These are phyloP conservation scores for Tragelaphus scriptus DNA, from an alignment of 2,113 vertebrate genomes.

Conservation along the genomic window DNA sequence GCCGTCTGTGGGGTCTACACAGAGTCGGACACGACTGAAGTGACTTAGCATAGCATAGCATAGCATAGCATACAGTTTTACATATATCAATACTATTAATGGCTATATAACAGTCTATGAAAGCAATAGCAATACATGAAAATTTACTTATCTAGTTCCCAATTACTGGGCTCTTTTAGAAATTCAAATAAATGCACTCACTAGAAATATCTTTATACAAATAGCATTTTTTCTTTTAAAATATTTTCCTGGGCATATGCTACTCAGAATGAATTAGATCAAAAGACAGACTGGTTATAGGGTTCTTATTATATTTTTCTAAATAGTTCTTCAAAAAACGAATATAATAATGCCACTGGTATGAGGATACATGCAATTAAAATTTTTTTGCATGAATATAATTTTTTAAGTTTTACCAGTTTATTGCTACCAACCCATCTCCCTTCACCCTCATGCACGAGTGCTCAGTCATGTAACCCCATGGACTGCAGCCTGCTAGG, in stretches of 20 bases:
- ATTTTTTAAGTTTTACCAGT: neutral
- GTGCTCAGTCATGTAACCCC: neutral
- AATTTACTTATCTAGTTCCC: neutral
- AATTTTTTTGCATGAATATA: neutral
- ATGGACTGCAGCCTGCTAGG: neutral
- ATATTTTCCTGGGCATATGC: neutral
- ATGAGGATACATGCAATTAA: neutral
- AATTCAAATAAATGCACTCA: neutral
- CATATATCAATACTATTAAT: neutral
- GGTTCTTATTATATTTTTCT: neutral
- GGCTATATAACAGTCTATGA: neutral
- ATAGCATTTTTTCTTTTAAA: neutral
- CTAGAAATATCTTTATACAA: neutral
- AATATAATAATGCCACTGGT: neutral
- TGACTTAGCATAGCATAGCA: too few species aligned
- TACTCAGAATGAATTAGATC: neutral
- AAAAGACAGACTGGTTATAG: neutral
- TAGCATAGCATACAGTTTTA: conserved; percentile 18
- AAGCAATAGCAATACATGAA: conserved; percentile 1
- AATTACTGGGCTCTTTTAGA: too few species aligned
- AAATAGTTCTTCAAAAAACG: neutral
- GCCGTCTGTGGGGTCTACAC: too few species aligned
- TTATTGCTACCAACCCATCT: neutral
- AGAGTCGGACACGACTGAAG: too few species aligned
- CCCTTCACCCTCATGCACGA: neutral